phyloP scores from a whole-genome alignment of 92 coral and sea anemone genomes.

The Hydrozoanthus gracilis region DNA sequence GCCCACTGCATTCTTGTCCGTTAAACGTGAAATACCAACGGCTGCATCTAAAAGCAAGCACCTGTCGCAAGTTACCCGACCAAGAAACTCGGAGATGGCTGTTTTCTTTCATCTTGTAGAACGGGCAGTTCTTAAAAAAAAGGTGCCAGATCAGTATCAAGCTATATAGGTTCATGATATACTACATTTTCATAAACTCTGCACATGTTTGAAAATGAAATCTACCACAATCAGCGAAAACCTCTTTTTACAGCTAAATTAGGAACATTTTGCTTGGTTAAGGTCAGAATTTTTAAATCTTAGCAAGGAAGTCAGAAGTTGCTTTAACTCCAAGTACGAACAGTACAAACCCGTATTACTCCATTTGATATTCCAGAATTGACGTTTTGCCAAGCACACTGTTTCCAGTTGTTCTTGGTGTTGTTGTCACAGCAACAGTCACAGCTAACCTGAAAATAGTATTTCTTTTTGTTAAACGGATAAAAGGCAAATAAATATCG shows the following conservation, averaged over 20 bases:
- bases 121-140: conserved; percentile 22
- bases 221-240: too few relatives aligned
- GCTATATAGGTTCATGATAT: neutral
- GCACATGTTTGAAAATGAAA: too few relatives aligned
- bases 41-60: neutral
- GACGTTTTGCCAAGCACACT: conserved; percentile 1
- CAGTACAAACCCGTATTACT: neutral
- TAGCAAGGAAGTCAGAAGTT: too few relatives aligned
- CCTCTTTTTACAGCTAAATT: too few relatives aligned
- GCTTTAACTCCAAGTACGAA: neutral
- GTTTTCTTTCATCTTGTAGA: conserved; percentile 9
- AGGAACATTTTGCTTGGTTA: too few relatives aligned
- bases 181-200: neutral
- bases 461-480: too few relatives aligned
- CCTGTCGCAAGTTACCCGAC: conserved; percentile 29
- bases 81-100: conserved; percentile 36
- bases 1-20: conserved; percentile 1
- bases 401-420: conserved; percentile 18
- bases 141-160: neutral
- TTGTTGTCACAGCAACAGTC: conserved; percentile 8
- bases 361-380: neutral
- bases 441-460: conserved; percentile 6
- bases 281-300: too few relatives aligned
- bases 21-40: conserved; percentile 38
- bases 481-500: too few relatives aligned